Evolutionary conservation across 2,113 vertebrate genomes (phyloP).

Genomic region (Gopherus flavomarginatus): DNA sequence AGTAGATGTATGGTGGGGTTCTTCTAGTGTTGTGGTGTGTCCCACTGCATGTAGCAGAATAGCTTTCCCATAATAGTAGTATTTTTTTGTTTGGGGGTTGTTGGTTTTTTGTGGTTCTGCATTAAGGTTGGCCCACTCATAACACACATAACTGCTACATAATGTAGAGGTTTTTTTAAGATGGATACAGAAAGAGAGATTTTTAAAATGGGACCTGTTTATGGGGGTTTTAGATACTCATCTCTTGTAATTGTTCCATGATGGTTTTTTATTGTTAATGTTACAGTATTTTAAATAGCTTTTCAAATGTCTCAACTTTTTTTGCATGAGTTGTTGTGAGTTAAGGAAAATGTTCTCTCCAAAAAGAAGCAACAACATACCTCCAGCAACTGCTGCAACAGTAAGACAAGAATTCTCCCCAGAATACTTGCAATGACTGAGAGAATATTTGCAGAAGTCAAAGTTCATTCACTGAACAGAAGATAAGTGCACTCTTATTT

Average conservation of each 20-base stretch:
- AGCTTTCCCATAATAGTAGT: background rate
- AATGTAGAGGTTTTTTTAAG: background rate
- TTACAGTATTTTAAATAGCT: conserved; percentile 32
- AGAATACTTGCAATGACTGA: conserved; percentile 41
- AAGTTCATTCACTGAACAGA: conserved; percentile 7
- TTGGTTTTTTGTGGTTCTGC: background rate
- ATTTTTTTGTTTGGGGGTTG: background rate
- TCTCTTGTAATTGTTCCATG: background rate
- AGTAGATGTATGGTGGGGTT: too few relatives aligned
- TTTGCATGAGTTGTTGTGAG: background rate
- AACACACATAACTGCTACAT: background rate
- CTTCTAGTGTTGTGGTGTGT: background rate
- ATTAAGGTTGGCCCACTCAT: too few relatives aligned
- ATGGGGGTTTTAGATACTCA: background rate
- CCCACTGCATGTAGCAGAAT: too few relatives aligned
- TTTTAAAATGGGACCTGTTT: too few relatives aligned
- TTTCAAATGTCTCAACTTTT: conserved; percentile 25
- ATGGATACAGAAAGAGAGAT: background rate
- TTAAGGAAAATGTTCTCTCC: conserved; percentile 17
- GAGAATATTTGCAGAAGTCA: conserved; percentile 25
- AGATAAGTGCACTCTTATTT: background rate
- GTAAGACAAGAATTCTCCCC: conserved; percentile 59
- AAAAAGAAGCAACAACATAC: background rate
- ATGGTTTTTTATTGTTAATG: conserved; percentile 9
- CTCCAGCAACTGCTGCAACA: conserved; percentile 34